Evolutionary conservation across 2,113 vertebrate genomes (phyloP), one percentile per base, ranked within the genome.

Genomic region (Ctenomys sociabilis): DNA sequence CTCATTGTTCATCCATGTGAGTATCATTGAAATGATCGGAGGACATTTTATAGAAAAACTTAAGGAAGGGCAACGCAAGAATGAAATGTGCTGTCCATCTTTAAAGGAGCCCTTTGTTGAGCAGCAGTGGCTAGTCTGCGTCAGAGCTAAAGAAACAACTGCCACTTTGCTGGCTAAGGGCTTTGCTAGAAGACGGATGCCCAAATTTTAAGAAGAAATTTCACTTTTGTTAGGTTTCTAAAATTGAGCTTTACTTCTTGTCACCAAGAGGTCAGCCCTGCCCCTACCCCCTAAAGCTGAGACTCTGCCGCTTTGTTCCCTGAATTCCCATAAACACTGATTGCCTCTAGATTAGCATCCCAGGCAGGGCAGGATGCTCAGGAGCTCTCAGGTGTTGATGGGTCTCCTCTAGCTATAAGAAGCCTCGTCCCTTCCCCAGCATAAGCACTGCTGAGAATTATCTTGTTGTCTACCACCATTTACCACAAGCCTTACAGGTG

Each of bases 1-100:
- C 95, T 96, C 8, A 0, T 86, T 63, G 92, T 97, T 83, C 88
- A 85, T 78, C 96, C 95, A 0, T n/a, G 97, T 98, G 63, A 97
- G 97, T 97, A 45, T 45, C 35, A 14, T 0, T n/a, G 85, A 94
- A 78, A 85, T 6, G 21, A 3, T 30, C 59, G 35, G 59, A 78
- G 72, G 52, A 81, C 66, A 4, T 35, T 40, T 63, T 64, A n/a
- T 61, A 75, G 78, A 54, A 45, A 93, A 77, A 5, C 26, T 26
- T 63, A 19, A 5, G 80, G 52, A 85, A 94, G 59, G 64, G 32
- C 19, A 24, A 9, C 0, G 0, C 3, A 28, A 45, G 49, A 70
- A 37, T 32, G 73, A 80, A n/a, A 85, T 37, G 14, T n/a, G 14
- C 37, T 26, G 32, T 64, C 70, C 19, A 0, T 72, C 8, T 1